A percentile compares a stretch with the other conserved stretches of the same genome.
phyloP scores from a whole-genome alignment of 2,113 vertebrate genomes.

The Alligator mississippiensis region DNA sequence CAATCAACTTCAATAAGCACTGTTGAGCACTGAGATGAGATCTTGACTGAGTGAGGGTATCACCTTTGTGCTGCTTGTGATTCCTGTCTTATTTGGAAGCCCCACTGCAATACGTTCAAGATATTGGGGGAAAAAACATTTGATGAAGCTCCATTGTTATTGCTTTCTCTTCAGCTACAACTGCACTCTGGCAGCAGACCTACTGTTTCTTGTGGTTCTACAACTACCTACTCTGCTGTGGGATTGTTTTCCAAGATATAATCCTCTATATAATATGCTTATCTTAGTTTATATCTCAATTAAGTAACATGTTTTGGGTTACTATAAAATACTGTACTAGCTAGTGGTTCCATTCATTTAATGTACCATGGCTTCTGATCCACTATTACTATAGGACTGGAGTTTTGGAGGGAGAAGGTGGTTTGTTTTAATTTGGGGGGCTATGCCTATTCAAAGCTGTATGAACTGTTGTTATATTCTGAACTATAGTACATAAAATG shows the following conservation, averaged over 20 bases:
- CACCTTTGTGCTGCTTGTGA: background rate
- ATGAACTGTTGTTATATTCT: background rate
- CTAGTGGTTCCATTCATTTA: background rate
- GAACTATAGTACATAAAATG: background rate
- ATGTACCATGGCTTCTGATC: background rate
- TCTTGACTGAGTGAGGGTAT: background rate
- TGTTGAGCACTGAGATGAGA: background rate
- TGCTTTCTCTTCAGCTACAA: background rate
- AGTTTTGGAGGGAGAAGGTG: too few relatives aligned
- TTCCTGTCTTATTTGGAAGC: background rate
- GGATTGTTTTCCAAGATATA: too few relatives aligned
- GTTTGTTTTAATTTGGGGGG: too few relatives aligned
- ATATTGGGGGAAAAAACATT: background rate
- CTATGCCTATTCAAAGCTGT: too few relatives aligned
- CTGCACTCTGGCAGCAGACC: constrained; percentile 59
- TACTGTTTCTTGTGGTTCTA: background rate
- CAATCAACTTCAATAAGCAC: background rate
- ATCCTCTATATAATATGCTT: too few relatives aligned
- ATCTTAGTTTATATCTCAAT: background rate
- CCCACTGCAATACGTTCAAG: background rate
- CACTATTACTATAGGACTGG: background rate
- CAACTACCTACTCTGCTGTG: background rate
- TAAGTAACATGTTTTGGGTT: background rate
- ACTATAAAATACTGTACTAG: background rate
- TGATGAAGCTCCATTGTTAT: background rate